A percentile compares a stretch with the other conserved stretches of the same genome.
These are phyloP conservation scores for Oostethus manadensis DNA, from an alignment of 2,113 vertebrate genomes.

Conservation along the genomic window DNA sequence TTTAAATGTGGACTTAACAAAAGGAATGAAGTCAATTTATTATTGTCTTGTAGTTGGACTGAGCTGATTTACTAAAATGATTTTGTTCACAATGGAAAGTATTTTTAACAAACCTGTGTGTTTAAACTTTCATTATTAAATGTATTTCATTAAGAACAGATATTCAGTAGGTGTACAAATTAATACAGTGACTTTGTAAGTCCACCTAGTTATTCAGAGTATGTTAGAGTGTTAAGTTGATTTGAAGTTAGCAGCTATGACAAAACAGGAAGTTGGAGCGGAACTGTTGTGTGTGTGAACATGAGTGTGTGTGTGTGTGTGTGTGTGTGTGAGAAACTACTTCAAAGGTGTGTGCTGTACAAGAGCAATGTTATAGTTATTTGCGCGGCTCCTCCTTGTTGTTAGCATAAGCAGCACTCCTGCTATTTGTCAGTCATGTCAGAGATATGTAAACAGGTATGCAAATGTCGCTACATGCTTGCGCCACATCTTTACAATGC, in stretches of 20 bases:
- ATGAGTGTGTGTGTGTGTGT: neutral
- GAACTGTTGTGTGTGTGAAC: too few relatives aligned
- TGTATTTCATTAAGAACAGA: neutral
- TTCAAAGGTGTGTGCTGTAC: neutral
- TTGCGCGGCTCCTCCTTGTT: neutral
- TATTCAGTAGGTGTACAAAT: neutral
- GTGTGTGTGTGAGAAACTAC: neutral
- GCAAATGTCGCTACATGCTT: neutral
- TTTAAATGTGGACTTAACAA: constrained; percentile 6
- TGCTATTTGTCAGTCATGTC: neutral
- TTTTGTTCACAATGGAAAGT: neutral
- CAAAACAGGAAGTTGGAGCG: neutral
- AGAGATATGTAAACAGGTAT: neutral
- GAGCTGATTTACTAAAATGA: neutral
- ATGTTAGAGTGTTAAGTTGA: neutral
- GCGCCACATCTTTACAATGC: constrained; percentile 21
- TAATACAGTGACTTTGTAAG: neutral
- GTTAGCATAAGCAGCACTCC: neutral
- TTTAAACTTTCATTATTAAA: neutral
- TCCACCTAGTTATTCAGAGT: neutral
- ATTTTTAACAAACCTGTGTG: neutral
- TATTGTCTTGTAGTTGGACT: neutral
- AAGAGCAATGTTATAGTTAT: neutral
- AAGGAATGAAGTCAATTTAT: neutral
- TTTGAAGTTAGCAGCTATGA: neutral